Conservation (phyloP, 2,888 invertebrate species). For the Cyrtodaria siliqua region DNA sequence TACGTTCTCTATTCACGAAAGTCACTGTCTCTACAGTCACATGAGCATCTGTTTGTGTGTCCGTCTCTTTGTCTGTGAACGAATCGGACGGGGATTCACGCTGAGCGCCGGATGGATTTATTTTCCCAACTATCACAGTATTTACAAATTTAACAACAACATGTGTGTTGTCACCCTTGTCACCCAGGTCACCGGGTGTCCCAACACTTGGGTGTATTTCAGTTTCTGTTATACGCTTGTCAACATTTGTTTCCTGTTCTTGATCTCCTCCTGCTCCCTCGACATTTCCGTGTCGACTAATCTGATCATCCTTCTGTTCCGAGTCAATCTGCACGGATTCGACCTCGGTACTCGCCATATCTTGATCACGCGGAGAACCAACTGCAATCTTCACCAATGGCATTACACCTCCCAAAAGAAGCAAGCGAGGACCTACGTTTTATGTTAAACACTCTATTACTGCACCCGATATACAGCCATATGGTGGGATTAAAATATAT, state of each 20-base stretch:
- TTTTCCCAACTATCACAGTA: slow-evolving; percentile 15
- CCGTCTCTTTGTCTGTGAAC: not conserved
- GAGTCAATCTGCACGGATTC: no score
- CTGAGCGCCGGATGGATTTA: not conserved
- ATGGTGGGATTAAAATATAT: no score
- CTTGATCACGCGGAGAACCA: no score
- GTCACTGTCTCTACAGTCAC: slow-evolving; percentile 12
- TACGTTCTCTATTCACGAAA: slow-evolving; percentile 3
- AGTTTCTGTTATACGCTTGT: not conserved
- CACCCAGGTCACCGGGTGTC: not conserved
- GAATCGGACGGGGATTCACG: not conserved
- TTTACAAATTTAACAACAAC: slow-evolving; percentile 16
- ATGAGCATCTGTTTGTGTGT: slow-evolving; percentile 10
- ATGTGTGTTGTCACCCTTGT: not conserved
- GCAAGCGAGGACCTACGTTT: no score
- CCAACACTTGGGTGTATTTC: not conserved
- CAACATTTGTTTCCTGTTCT: not conserved
- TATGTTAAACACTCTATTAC: no score
- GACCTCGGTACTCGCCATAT: no score
- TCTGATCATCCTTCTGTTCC: no score
- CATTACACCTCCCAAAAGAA: no score
- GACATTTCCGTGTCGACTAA: not conserved
- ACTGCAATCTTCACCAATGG: no score
- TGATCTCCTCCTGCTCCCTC: slow-evolving; percentile 1
- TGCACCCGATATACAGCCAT: no score